Evolutionary conservation across 2,888 invertebrate species (phyloP).

Genomic region (Petrolisthes cinctipes): DNA sequence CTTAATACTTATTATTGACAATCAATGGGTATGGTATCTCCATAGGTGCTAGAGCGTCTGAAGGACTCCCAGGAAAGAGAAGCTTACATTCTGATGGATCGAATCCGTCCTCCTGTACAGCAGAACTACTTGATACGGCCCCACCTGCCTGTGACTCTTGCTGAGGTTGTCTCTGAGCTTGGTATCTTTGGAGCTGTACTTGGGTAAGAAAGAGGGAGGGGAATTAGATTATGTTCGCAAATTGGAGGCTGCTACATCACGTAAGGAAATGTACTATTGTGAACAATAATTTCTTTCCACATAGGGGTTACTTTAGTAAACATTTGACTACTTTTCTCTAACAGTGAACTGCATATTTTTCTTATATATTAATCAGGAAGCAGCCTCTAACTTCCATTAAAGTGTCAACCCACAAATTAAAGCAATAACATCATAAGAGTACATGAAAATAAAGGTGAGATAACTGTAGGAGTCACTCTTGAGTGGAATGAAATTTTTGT

Average conservation of each 20-base stretch:
- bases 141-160: conserved; percentile 72
- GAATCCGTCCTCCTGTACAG: conserved; percentile 84
- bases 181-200: conserved; percentile 95
- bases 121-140: conserved; percentile 84
- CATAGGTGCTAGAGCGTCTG: conserved; percentile 73
- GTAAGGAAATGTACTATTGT: too few species aligned
- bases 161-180: conserved; percentile 90
- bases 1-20: background rate
- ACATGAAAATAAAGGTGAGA: too few species aligned
- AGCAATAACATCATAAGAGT: too few species aligned
- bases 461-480: too few species aligned
- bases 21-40: background rate
- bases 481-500: too few species aligned
- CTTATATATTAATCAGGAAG: too few species aligned
- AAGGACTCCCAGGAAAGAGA: conserved; percentile 81
- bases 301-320: too few species aligned
- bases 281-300: too few species aligned
- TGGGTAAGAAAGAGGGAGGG: conserved; percentile 76
- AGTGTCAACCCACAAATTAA: background rate
- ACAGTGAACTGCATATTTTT: too few species aligned
- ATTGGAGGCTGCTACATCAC: too few species aligned
- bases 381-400: background rate
- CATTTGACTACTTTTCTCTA: too few species aligned
- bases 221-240: too few species aligned
- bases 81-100: conserved; percentile 95